phyloP scores from a whole-genome alignment of 2,797 vertebrate species.

The Antrozous pallidus region DNA sequence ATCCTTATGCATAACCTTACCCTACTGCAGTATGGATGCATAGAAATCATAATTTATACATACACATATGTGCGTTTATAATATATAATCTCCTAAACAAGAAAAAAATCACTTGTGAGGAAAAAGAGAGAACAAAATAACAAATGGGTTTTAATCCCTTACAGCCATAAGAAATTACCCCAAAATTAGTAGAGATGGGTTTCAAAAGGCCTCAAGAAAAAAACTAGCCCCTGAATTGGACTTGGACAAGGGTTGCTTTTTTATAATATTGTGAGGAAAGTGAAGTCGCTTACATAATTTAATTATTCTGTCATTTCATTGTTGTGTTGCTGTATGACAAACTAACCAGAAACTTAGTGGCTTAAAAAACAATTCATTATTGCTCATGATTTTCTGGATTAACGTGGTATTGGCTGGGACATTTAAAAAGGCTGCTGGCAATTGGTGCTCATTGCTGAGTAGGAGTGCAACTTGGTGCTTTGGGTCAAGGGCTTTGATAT shows the following conservation, averaged over 20 bases:
- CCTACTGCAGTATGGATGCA: not conserved
- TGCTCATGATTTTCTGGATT: slow-evolving; percentile 6
- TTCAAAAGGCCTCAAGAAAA: not conserved
- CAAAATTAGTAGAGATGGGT: not conserved
- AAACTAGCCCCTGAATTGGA: not conserved
- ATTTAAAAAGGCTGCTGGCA: not conserved
- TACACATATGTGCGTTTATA: not conserved
- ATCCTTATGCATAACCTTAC: not conserved
- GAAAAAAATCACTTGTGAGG: not conserved
- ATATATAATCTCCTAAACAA: not conserved
- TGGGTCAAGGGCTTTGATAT: not conserved
- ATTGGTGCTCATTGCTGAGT: not conserved
- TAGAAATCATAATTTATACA: not conserved
- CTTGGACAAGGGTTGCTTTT: not conserved
- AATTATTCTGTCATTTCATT: not conserved
- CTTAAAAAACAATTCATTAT: slow-evolving; percentile 20
- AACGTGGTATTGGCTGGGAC: not conserved
- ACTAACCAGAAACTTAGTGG: not conserved
- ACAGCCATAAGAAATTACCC: not conserved
- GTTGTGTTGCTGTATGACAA: not conserved
- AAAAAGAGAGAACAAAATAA: not conserved
- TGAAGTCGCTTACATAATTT: not conserved
- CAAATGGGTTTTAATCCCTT: not conserved
- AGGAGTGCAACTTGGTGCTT: not conserved
- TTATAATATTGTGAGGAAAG: not conserved